Evolutionary conservation across 2,113 vertebrate species (phyloP).

Genomic region (Dendrocopos noguchii): DNA sequence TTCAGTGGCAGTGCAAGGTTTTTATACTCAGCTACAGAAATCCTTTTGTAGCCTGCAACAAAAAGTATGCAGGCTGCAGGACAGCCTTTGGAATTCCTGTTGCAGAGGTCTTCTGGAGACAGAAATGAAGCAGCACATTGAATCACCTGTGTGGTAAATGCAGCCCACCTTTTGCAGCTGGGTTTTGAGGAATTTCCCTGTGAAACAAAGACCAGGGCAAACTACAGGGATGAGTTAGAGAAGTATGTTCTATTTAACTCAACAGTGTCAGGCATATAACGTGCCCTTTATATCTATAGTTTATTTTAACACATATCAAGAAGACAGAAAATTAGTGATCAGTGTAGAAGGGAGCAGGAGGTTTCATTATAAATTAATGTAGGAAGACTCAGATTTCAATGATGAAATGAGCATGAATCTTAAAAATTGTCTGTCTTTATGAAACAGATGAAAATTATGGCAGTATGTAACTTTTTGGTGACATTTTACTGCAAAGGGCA

Average conservation of each 20-base stretch:
- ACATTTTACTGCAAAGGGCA: slow-evolving; percentile 70
- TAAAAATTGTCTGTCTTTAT: slow-evolving; percentile 66
- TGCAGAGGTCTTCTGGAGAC: neutral
- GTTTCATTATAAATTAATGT: slow-evolving; percentile 73
- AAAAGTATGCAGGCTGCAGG: neutral
- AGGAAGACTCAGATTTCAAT: slow-evolving; percentile 55
- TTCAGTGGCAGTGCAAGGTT: neutral
- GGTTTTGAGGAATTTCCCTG: neutral
- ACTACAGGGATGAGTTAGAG: slow-evolving; percentile 54
- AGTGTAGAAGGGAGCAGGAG: slow-evolving; percentile 57
- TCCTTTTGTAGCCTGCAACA: neutral
- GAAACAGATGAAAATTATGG: slow-evolving; percentile 68
- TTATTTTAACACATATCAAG: slow-evolving; percentile 75
- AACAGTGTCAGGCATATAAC: slow-evolving; percentile 53
- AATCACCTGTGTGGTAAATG: neutral
- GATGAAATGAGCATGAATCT: slow-evolving; percentile 71
- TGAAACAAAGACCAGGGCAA: slow-evolving; percentile 24
- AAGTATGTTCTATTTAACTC: slow-evolving; percentile 57
- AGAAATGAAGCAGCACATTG: neutral
- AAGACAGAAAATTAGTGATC: slow-evolving; percentile 68
- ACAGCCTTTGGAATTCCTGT: neutral
- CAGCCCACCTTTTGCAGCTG: neutral
- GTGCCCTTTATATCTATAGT: slow-evolving; percentile 70
- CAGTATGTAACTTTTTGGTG: slow-evolving; percentile 69
- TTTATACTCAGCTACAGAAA: neutral